Percentiles rank a stretch among this genome's conserved stretches.
These are phyloP conservation scores for Strongylocentrotus purpuratus DNA, from an alignment of 35 echinoderm and acorn worm genomes.

Conservation along the genomic window DNA sequence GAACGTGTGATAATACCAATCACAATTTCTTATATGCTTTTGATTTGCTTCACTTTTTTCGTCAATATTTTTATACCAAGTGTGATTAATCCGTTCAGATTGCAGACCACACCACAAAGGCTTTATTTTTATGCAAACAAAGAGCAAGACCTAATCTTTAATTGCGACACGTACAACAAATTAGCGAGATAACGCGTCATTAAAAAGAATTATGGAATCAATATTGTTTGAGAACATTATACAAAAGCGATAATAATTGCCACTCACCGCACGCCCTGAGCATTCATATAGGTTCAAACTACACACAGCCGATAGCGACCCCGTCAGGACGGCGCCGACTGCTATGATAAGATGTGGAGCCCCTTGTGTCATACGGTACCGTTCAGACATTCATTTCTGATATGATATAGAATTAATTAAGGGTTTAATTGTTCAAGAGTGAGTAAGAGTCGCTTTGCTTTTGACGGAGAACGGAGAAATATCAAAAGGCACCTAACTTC, in stretches of 20 bases:
- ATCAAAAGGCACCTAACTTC: neutral
- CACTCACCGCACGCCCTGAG: neutral
- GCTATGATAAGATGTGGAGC: neutral
- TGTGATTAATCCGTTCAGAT: neutral
- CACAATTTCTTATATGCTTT: no score
- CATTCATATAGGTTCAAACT: neutral
- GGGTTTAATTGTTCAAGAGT: neutral
- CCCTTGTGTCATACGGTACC: neutral
- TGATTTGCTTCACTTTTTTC: no score
- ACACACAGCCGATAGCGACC: neutral
- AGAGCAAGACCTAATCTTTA: neutral
- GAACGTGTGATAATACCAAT: no score
- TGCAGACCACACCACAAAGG: neutral
- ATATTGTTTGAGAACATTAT: slow-evolving; percentile 6
- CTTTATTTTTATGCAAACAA: neutral
- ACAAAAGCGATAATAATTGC: slow-evolving; percentile 8
- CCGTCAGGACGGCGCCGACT: neutral
- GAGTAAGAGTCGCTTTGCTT: neutral
- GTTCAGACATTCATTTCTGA: neutral
- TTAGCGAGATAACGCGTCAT: slow-evolving; percentile 9
- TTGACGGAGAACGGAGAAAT: neutral
- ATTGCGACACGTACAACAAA: neutral
- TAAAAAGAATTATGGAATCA: slow-evolving; percentile 14
- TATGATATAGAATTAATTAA: neutral
- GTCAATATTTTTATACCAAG: neutral